These are phyloP conservation scores for Nineta flava DNA, from an alignment of 2,888 invertebrate species.

Conservation along the genomic window DNA sequence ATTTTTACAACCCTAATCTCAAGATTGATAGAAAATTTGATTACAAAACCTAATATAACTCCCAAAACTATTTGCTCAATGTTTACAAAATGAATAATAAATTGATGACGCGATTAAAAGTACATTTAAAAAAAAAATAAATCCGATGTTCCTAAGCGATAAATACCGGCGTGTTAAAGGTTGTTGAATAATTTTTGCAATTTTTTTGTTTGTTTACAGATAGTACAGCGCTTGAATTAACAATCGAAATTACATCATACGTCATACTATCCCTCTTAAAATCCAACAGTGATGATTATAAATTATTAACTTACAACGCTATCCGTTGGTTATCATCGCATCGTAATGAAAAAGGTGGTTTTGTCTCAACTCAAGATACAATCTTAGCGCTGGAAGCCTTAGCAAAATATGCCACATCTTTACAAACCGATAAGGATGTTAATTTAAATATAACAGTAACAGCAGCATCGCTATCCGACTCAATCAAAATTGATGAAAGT, in stretches of 20 bases:
- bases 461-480: constrained; percentile 25
- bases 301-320: constrained; percentile 39
- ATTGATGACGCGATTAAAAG: no score
- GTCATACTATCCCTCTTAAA: constrained; percentile 40
- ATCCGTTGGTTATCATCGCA: constrained; percentile 58
- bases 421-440: constrained; percentile 23
- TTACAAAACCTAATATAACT: no score
- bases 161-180: no score
- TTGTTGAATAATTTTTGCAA: neutral
- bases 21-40: no score
- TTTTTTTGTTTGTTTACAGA: constrained; percentile 2
- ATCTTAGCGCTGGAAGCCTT: constrained; percentile 42
- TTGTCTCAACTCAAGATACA: constrained; percentile 57
- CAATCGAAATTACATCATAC: constrained; percentile 54
- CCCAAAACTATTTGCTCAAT: no score
- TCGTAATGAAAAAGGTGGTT: constrained; percentile 51
- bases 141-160: no score
- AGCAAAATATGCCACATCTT: constrained; percentile 33
- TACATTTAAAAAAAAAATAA: no score
- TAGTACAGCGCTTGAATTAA: constrained; percentile 32
- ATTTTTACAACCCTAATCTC: no score
- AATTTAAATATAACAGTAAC: constrained; percentile 30
- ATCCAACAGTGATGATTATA: constrained; percentile 31
- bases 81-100: no score
- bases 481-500: constrained; percentile 27